Percentiles rank a stretch among this genome's conserved stretches.
These are phyloP conservation scores for Platypus cylindrus DNA, from an alignment of 2,888 invertebrate species.

Conservation along the genomic window DNA sequence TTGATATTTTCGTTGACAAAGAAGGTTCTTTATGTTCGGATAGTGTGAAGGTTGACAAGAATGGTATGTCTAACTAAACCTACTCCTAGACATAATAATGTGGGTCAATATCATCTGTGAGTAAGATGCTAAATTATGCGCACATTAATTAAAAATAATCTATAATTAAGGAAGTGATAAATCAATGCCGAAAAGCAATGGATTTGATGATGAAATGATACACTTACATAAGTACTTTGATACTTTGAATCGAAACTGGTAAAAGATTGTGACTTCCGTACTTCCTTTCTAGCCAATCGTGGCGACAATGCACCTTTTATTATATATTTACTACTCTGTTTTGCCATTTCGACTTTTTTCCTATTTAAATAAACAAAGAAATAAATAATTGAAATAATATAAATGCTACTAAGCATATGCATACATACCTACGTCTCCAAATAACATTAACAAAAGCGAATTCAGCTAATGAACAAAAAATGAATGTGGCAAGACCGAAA, in stretches of 20 bases:
- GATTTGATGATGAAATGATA: too few species aligned
- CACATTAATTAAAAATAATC: too few species aligned
- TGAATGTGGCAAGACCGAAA: constrained; percentile 69
- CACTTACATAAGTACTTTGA: constrained; percentile 34
- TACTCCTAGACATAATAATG: too few species aligned
- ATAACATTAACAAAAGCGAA: constrained; percentile 85
- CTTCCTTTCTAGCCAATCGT: constrained; percentile 56
- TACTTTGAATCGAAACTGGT: constrained; percentile 47
- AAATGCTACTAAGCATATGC: background rate
- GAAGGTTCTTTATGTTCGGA: too few species aligned
- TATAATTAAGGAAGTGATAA: too few species aligned
- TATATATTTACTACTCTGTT: constrained; percentile 57
- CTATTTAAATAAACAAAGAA: constrained; percentile 14
- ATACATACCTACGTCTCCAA: constrained; percentile 64
- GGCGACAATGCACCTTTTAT: constrained; percentile 74
- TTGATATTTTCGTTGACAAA: background rate
- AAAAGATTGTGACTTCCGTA: constrained; percentile 49
- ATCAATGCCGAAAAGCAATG: too few species aligned
- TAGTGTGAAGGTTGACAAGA: too few species aligned
- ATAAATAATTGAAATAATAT: background rate
- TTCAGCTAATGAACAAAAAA: constrained; percentile 74
- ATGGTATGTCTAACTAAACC: too few species aligned
- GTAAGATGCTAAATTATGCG: too few species aligned
- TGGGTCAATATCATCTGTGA: too few species aligned
- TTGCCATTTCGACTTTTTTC: constrained; percentile 27